Conservation (phyloP, 2,888 invertebrate species). For the Microplitis deprimator region DNA sequence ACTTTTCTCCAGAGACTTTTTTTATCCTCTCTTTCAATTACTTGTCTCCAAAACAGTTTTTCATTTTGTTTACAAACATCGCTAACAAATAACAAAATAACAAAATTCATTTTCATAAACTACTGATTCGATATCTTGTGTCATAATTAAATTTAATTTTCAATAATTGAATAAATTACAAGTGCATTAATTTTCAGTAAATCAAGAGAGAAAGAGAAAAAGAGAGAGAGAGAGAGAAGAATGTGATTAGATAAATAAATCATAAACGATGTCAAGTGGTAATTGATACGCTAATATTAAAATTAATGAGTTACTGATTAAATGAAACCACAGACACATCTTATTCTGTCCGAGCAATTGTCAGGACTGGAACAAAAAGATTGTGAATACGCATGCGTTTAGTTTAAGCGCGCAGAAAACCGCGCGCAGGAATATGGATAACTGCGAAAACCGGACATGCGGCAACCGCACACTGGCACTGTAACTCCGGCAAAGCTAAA, state of each 20-base stretch:
- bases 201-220: no score
- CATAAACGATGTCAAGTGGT: neutral
- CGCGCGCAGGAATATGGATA: constrained; percentile 60
- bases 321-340: constrained; percentile 11
- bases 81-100: no score
- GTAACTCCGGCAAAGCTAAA: constrained; percentile 26
- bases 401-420: constrained; percentile 48
- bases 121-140: no score
- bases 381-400: constrained; percentile 33
- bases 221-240: no score
- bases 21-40: neutral
- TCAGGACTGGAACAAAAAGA: constrained; percentile 17
- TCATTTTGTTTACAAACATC: neutral
- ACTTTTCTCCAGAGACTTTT: constrained; percentile 15
- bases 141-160: no score
- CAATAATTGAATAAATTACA: no score
- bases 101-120: no score
- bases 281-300: neutral
- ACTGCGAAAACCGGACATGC: constrained; percentile 56
- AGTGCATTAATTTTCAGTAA: no score
- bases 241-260: no score
- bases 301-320: neutral
- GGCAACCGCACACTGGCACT: constrained; percentile 24
- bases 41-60: neutral
- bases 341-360: constrained; percentile 26